A percentile compares a stretch with the other conserved stretches of the same genome.
Conservation (phyloP, 1,140 invertebrate species). For the Pseudomyrmex dendroicus region DNA sequence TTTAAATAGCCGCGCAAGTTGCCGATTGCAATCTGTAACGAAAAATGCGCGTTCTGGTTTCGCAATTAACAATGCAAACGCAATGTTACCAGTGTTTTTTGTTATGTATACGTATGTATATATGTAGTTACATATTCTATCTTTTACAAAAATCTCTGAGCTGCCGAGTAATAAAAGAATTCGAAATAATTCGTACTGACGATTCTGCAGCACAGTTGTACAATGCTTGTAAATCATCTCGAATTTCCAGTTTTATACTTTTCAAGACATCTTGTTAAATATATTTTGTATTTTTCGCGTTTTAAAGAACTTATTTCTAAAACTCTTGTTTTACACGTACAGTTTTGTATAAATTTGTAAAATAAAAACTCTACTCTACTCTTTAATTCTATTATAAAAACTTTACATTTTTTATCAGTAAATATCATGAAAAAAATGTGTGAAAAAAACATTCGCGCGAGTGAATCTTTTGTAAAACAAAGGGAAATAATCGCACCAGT, state of each 20-base stretch:
- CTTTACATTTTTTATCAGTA: no score
- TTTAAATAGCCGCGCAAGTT: not conserved
- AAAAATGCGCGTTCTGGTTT: constrained; percentile 9
- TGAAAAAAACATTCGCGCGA: not conserved
- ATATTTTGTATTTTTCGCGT: not conserved
- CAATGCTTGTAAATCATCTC: not conserved
- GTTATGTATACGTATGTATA: not conserved
- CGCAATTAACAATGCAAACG: constrained; percentile 8
- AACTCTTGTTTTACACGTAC: not conserved
- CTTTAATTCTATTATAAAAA: no score
- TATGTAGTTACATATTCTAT: not conserved
- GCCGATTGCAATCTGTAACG: constrained; percentile 31
- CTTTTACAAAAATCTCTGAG: not conserved
- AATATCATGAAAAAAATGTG: not conserved
- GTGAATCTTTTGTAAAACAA: not conserved
- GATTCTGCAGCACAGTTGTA: not conserved
- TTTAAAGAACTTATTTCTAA: not conserved
- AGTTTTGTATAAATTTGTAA: not conserved
- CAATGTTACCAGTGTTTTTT: constrained; percentile 13
- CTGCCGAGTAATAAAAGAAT: not conserved
- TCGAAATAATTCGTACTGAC: not conserved
- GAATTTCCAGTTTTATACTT: not conserved
- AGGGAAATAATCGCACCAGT: constrained; percentile 22
- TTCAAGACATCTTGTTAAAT: not conserved
- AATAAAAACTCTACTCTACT: no score